Percentiles rank a stretch among this genome's conserved stretches.
Evolutionary conservation across 2,888 invertebrate genomes (phyloP).

Genomic region (Caenorhabditis doughertyi): DNA sequence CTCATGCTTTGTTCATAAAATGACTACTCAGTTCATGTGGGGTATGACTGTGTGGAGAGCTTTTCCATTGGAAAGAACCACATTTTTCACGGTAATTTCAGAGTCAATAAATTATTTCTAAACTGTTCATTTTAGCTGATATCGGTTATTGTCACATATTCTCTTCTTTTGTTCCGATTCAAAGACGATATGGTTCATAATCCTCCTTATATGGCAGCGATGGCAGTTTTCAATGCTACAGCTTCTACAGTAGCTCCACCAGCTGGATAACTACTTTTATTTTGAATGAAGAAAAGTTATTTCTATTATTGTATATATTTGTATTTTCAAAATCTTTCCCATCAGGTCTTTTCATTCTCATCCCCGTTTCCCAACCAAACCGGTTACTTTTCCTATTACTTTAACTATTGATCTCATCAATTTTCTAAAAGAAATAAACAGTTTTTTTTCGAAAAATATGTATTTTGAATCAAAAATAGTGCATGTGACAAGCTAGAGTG

Average conservation of each 20-base stretch:
- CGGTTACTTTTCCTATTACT: not conserved
- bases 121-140: slow-evolving; percentile 74
- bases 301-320: too few relatives aligned
- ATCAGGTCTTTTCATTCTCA: slow-evolving; percentile 22
- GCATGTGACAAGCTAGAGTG: slow-evolving; percentile 38
- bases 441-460: slow-evolving; percentile 26
- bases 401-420: slow-evolving; percentile 6
- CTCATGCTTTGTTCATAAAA: slow-evolving; percentile 81
- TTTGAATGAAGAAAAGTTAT: too few relatives aligned
- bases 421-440: not conserved
- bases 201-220: slow-evolving; percentile 43
- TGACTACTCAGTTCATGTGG: slow-evolving; percentile 82
- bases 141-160: slow-evolving; percentile 81
- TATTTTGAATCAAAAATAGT: slow-evolving; percentile 28
- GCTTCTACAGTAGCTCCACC: slow-evolving; percentile 1
- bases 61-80: slow-evolving; percentile 81
- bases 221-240: slow-evolving; percentile 37
- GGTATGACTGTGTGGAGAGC: slow-evolving; percentile 82
- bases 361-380: slow-evolving; percentile 8
- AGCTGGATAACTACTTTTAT: not conserved
- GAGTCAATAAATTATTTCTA: not conserved
- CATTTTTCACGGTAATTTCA: slow-evolving; percentile 80
- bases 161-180: slow-evolving; percentile 80
- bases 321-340: not conserved
- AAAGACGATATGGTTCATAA: slow-evolving; percentile 72